Evolutionary conservation across 2,797 vertebrate species (phyloP), one percentile per base, ranked within the genome.

Genomic region (Enteromius trimaculatus): DNA sequence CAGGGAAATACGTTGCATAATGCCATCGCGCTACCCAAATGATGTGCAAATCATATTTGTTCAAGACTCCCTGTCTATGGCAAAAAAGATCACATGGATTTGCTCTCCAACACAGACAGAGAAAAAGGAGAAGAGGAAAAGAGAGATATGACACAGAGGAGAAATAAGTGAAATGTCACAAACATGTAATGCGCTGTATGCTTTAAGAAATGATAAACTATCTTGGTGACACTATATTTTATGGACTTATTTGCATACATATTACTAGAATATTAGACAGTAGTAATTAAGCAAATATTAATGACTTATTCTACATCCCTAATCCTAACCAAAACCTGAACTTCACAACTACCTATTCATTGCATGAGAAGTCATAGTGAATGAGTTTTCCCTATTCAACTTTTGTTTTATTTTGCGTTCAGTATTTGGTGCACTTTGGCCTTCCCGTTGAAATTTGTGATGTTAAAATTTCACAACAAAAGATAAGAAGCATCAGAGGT

Each of bases 11-110:
- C 62, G 53, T 81, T 65, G 74, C 78, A 84, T 85, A 82, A 88
- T 58, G 71, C 81, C 68, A 81, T 31, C 37, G 58, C 39, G 84
- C 82, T 83, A 85, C 74, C 34, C 83, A 83, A 87, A 88, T 84
- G 64, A 87, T 87, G 84, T 84, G 85, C 85, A 87, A 87, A 88
- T 85, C 77, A 72, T 81, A 81, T 87, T 86, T 85, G 68, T 88
- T 81, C 72, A 85, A 82, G 77, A 23, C 26, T 69, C 51, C 64
- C 77, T 29, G 76, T 37, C 55, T 7, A 75, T 68, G 58, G n/a
- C 65, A 68, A 11, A 19, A 53, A 74, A 44, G 23, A 84, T 49
- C 19, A 29, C 71, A 82, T 72, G 8, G 8, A 72, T 71, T 10
- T 44, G 47, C 31, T 53, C 31, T 76, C 11, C 23, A 55, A 82